phyloP scores from a whole-genome alignment of 1,140 invertebrate species.

The Calliopsis andreniformis region DNA sequence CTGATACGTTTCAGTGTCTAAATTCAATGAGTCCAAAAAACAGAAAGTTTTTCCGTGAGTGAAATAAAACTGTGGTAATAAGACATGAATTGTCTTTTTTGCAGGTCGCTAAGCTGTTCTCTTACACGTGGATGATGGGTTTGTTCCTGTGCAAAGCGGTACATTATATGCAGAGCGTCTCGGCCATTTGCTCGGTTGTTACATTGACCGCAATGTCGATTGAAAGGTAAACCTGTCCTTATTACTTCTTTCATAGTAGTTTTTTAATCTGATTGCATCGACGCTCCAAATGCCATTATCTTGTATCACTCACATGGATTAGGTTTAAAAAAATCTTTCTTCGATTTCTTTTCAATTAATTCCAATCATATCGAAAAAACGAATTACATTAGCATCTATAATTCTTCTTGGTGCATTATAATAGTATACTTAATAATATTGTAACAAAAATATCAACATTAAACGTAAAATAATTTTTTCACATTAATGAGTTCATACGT shows the following conservation, averaged over 20 bases:
- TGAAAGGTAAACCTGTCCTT: constrained; percentile 84
- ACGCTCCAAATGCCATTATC: not conserved
- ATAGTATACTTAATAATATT: too few relatives aligned
- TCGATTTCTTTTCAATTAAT: too few relatives aligned
- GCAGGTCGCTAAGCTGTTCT: constrained; percentile 88
- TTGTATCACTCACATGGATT: not conserved
- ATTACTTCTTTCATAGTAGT: not conserved
- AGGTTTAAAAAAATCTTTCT: not conserved
- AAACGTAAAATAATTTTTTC: too few relatives aligned
- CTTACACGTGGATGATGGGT: constrained; percentile 89
- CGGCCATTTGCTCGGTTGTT: constrained; percentile 88
- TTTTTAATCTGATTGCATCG: constrained; percentile 5
- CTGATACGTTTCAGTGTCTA: too few relatives aligned
- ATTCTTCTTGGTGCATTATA: too few relatives aligned
- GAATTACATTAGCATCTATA: too few relatives aligned
- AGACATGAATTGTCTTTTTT: constrained; percentile 64
- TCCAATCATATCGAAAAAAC: too few relatives aligned
- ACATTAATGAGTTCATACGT: too few relatives aligned
- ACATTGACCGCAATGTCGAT: constrained; percentile 90
- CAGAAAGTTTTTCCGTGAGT: too few relatives aligned
- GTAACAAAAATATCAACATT: too few relatives aligned
- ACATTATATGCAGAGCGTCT: constrained; percentile 89
- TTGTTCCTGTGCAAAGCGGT: constrained; percentile 87
- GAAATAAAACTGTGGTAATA: not conserved
- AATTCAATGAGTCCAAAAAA: too few relatives aligned